Evolutionary conservation across 2,888 invertebrate species (phyloP).

Genomic region (Spicauda simplicius): DNA sequence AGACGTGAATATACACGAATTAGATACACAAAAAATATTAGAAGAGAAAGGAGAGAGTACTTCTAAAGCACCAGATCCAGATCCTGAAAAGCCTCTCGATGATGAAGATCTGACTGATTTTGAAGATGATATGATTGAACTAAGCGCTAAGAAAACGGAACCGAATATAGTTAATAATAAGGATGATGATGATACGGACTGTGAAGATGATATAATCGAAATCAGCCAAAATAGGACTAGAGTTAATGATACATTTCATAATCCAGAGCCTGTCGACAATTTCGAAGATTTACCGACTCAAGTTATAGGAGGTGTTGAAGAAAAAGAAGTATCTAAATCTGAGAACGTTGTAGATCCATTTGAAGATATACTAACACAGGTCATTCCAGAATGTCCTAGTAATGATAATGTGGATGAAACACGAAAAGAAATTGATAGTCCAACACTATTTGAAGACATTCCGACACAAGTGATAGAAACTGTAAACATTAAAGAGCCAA

Average conservation of each 20-base stretch:
- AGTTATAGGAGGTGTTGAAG: constrained; percentile 43
- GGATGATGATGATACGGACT: constrained; percentile 39
- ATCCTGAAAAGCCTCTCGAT: constrained; percentile 37
- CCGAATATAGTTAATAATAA: not conserved
- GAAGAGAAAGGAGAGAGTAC: constrained; percentile 1
- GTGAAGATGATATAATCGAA: constrained; percentile 40
- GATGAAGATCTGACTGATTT: constrained; percentile 43
- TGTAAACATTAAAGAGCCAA: not conserved
- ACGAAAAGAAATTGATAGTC: constrained; percentile 30
- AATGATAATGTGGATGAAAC: not conserved
- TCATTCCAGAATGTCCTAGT: constrained; percentile 17
- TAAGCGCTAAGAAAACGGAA: constrained; percentile 4
- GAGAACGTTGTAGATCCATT: constrained; percentile 42
- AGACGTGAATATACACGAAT: constrained; percentile 49
- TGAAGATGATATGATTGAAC: constrained; percentile 38
- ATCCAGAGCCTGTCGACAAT: not conserved
- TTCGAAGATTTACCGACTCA: constrained; percentile 51
- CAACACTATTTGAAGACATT: constrained; percentile 52
- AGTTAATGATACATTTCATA: not conserved
- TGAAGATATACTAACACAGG: constrained; percentile 61
- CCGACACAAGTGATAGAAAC: constrained; percentile 57
- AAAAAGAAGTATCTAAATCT: constrained; percentile 31
- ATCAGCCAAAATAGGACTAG: constrained; percentile 24
- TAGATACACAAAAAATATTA: constrained; percentile 40
- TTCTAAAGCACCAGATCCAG: not conserved